Percentiles rank a stretch among this genome's conserved stretches.
phyloP scores from a whole-genome alignment of 2,797 vertebrate species.

The Catharus ustulatus region DNA sequence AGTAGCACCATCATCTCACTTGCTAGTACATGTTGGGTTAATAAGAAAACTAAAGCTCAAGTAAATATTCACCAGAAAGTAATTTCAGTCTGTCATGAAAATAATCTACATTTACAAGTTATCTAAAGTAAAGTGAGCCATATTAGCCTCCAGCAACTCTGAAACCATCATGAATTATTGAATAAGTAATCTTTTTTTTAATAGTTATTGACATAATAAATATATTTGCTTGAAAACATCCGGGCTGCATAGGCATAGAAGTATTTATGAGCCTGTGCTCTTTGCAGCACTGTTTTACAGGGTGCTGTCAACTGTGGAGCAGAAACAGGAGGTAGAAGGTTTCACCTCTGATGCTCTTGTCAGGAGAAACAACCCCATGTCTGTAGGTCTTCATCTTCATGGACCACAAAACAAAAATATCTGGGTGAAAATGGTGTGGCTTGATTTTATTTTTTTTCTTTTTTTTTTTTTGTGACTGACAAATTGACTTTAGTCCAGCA shows the following conservation, averaged over 20 bases:
- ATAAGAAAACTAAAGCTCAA: constrained; percentile 33
- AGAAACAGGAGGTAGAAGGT: background rate
- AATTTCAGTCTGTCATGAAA: constrained; percentile 47
- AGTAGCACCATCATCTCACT: background rate
- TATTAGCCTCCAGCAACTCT: constrained; percentile 26
- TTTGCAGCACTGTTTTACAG: constrained; percentile 24
- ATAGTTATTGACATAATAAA: constrained; percentile 55
- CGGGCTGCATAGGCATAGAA: background rate
- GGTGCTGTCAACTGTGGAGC: background rate
- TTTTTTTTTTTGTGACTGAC: too few relatives aligned
- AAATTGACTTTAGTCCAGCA: background rate
- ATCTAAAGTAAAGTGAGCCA: background rate
- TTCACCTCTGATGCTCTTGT: background rate
- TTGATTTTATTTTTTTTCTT: background rate
- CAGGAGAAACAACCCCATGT: background rate
- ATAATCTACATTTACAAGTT: constrained; percentile 52
- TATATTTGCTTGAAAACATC: constrained; percentile 56
- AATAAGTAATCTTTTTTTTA: constrained; percentile 52
- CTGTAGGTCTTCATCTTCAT: background rate
- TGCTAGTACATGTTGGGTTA: background rate
- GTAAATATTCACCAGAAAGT: constrained; percentile 31
- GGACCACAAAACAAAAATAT: background rate
- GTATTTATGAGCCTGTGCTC: constrained; percentile 27
- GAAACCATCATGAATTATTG: constrained; percentile 57
- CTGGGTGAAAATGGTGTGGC: background rate